Conservation (phyloP, 2,113 vertebrate genomes). For the Protobothrops flavoviridis region DNA sequence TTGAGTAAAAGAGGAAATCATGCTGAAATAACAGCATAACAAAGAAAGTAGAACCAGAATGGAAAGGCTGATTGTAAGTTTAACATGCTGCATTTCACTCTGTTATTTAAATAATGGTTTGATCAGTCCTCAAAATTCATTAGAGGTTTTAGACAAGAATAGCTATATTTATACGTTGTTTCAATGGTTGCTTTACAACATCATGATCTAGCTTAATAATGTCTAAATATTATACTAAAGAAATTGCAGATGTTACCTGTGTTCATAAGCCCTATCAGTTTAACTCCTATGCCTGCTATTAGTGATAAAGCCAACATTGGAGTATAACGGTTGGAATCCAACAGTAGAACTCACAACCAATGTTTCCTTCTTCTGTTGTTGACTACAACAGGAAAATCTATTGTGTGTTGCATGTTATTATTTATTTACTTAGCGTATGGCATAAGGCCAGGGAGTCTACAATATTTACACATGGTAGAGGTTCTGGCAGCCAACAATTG, state of each 20-base stretch:
- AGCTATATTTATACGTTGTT: neutral
- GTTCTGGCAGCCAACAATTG: no score
- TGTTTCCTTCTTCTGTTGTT: neutral
- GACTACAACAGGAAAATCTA: neutral
- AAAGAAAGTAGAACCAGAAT: neutral
- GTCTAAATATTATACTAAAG: no score
- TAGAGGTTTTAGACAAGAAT: neutral
- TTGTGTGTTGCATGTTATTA: neutral
- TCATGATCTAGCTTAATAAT: neutral
- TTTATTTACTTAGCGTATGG: no score
- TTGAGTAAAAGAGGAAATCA: neutral
- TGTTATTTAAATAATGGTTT: neutral
- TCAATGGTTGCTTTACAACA: neutral
- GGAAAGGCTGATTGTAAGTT: neutral
- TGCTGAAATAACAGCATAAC: neutral
- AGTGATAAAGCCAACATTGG: neutral
- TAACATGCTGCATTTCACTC: slow-evolving; percentile 3
- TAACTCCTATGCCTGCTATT: neutral
- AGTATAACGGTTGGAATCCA: neutral
- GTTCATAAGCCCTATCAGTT: neutral
- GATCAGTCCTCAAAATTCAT: neutral
- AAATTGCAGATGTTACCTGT: neutral
- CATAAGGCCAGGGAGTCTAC: no score
- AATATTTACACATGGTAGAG: no score
- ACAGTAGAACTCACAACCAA: neutral